Evolutionary conservation across 92 coral and sea anemone genomes (phyloP).

Genomic region (Porites cylindrica): DNA sequence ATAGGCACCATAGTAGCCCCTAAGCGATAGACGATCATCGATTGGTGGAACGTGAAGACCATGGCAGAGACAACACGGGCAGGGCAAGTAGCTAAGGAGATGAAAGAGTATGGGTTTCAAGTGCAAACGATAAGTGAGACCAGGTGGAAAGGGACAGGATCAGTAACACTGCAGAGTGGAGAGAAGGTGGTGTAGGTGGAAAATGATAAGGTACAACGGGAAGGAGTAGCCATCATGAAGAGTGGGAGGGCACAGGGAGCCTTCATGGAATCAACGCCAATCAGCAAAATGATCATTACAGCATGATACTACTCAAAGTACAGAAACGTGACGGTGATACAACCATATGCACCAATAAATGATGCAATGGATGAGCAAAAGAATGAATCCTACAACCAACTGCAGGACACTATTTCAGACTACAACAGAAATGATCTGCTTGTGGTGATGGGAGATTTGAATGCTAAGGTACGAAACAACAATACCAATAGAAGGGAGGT

Average conservation of each 20-base stretch:
- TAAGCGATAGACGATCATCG: no score
- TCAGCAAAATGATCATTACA: background rate
- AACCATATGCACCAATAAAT: conserved; percentile 15
- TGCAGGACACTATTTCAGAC: background rate
- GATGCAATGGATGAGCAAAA: conserved; percentile 15
- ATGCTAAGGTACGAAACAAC: conserved; percentile 31
- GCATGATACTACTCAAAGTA: background rate
- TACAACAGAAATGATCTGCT: conserved; percentile 43
- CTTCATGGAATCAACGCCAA: background rate
- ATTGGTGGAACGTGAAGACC: no score
- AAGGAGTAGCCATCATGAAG: background rate
- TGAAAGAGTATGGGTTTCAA: no score
- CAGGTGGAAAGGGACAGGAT: no score
- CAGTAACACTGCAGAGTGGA: no score
- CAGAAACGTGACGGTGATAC: conserved; percentile 6
- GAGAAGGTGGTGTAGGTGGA: background rate
- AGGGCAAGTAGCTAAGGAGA: no score
- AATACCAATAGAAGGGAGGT: conserved; percentile 38
- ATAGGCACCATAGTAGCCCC: no score
- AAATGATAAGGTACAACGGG: background rate
- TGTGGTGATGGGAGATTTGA: conserved; percentile 48
- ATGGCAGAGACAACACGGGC: no score
- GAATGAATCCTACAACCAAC: conserved; percentile 4
- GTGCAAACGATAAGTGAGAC: no score
- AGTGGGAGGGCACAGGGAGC: background rate